Evolutionary conservation across 2,888 invertebrate species (phyloP), one percentile per base, ranked within the genome.

Genomic region (Tridacna gigas): DNA sequence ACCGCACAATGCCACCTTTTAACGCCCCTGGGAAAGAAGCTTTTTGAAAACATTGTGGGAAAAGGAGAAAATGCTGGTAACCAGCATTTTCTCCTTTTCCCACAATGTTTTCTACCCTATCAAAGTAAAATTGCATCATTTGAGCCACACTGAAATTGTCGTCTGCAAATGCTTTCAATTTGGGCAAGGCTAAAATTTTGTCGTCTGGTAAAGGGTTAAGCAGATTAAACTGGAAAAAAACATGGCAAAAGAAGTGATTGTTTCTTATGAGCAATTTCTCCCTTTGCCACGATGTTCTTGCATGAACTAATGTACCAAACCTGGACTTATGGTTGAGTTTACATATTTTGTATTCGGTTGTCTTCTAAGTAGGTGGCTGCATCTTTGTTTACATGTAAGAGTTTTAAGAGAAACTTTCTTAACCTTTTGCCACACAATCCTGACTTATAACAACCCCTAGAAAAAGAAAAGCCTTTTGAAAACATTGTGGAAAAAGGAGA

Each of bases 231-330:
- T 51, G 11, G 51, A 51, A 51, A 51, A 51, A 11, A 51, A 13
- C 15, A 15, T 51, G 51, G 15, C 51, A 51, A 51, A 51, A 63
- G 22, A 63, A 63, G 12, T 15, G n/a, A 63, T 63, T 63, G 63
- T n/a, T 63, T 9, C 12, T 15, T 11, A 22, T n/a, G n/a, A 63
- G 22, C 63, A 22, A 63, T 63, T 63, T 12, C 63, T 63, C 63
- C 63, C n/a, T 63, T 63, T 63, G 63, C 22, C 63, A 63, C 63
- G n/a, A 63, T 63, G 63, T 51, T 51, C 15, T 51, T 15, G 15
- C n/a, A n/a, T n/a, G n/a, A n/a, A n/a, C n/a, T n/a, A n/a, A n/a
- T n/a, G n/a, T n/a, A n/a, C n/a, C n/a, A n/a, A n/a, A n/a, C n/a
- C n/a, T n/a, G n/a, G n/a, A n/a, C n/a, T n/a, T n/a, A n/a, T n/a